Evolutionary conservation across 2,113 vertebrate species (phyloP).

Genomic region (Mionectes macconnelli): DNA sequence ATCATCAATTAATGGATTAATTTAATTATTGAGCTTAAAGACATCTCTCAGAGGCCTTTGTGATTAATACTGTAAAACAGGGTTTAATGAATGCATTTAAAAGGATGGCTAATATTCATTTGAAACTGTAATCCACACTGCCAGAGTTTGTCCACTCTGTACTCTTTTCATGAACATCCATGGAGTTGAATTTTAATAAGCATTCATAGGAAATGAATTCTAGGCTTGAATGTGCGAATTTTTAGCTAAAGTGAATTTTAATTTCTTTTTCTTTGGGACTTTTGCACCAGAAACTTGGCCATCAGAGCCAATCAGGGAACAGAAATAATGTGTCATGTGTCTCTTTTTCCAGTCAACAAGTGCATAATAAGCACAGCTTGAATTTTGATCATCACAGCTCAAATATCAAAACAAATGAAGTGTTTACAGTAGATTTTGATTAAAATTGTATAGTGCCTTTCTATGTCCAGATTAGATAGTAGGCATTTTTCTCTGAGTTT

Average conservation of each 20-base stretch:
- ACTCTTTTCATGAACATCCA: background rate
- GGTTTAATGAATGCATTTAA: background rate
- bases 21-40: slow-evolving; percentile 7
- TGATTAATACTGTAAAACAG: background rate
- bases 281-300: background rate
- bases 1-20: slow-evolving; percentile 11
- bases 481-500: background rate
- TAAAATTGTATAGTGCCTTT: background rate
- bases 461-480: background rate
- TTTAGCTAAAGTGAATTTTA: background rate
- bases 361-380: background rate
- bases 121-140: background rate
- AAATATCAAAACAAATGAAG: slow-evolving; percentile 6
- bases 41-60: background rate
- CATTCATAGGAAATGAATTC: background rate
- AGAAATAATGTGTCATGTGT: background rate
- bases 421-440: background rate
- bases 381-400: background rate
- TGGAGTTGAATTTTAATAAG: slow-evolving; percentile 20
- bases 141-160: background rate
- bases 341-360: background rate
- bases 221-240: background rate
- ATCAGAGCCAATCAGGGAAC: background rate
- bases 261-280: background rate
- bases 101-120: slow-evolving; percentile 5